Percentiles rank a stretch among this genome's conserved stretches.
phyloP scores from a whole-genome alignment of 1,140 invertebrate species.

The Microplitis demolitor region DNA sequence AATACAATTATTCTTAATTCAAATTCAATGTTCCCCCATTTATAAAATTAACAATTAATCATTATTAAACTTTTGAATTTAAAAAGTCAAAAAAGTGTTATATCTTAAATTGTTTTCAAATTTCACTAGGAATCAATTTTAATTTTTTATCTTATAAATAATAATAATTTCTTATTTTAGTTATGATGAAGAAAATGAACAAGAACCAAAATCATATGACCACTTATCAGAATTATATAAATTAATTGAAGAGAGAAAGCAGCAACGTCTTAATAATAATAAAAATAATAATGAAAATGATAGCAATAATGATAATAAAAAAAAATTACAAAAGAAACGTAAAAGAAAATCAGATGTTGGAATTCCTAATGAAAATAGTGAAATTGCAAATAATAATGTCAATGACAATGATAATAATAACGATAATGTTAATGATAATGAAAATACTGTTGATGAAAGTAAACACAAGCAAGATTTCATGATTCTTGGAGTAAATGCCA shows the following conservation, averaged over 20 bases:
- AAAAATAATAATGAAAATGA: neutral
- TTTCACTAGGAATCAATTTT: too few relatives aligned
- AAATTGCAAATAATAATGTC: neutral
- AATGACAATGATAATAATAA: neutral
- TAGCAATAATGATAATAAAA: conserved; percentile 10
- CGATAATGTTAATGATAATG: neutral
- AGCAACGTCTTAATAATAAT: conserved; percentile 37
- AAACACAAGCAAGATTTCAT: conserved; percentile 38
- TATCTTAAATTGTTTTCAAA: too few relatives aligned
- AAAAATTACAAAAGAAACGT: conserved; percentile 20
- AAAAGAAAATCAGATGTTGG: conserved; percentile 24
- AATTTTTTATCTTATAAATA: neutral
- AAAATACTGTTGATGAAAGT: conserved; percentile 3
- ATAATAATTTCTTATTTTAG: conserved; percentile 35
- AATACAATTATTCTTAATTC: too few relatives aligned
- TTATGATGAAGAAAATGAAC: conserved; percentile 56
- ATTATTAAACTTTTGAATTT: too few relatives aligned
- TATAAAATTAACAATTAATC: too few relatives aligned
- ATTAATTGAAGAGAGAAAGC: conserved; percentile 65
- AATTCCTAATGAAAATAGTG: conserved; percentile 26
- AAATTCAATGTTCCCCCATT: too few relatives aligned
- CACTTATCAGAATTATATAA: conserved; percentile 66
- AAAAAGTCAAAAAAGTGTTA: too few relatives aligned
- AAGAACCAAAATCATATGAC: conserved; percentile 43
- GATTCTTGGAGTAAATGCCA: conserved; percentile 44